Conservation (phyloP, 1,140 invertebrate species). For the Eriocheir sinensis region DNA sequence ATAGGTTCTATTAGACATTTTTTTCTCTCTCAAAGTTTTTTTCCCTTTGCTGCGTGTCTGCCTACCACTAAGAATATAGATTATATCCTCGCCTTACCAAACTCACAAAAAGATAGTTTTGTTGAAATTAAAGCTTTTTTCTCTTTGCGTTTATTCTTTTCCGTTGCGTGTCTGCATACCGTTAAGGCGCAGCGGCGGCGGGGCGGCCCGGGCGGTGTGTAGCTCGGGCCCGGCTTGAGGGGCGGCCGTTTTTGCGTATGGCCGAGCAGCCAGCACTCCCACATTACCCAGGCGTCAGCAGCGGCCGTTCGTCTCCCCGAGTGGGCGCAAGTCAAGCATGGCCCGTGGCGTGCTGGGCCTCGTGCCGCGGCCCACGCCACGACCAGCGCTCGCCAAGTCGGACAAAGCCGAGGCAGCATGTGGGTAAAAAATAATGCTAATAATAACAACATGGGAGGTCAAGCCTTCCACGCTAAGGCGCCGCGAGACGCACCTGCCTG, state of each 20-base stretch:
- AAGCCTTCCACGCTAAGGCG: neutral
- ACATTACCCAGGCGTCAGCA: neutral
- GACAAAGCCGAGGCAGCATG: neutral
- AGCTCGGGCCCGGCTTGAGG: neutral
- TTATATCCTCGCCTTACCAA: too few relatives aligned
- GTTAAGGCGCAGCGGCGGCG: neutral
- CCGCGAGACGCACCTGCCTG: neutral
- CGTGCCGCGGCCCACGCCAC: neutral
- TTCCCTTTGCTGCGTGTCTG: too few relatives aligned
- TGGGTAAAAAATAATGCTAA: neutral
- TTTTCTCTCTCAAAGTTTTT: too few relatives aligned
- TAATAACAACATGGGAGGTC: neutral
- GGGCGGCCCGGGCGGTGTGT: neutral
- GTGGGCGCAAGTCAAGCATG: neutral
- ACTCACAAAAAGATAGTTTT: too few relatives aligned
- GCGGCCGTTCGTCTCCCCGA: neutral
- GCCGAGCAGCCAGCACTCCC: neutral
- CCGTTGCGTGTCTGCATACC: neutral
- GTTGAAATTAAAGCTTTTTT: too few relatives aligned
- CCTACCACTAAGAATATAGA: too few relatives aligned
- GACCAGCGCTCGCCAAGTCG: too few relatives aligned
- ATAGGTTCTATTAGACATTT: too few relatives aligned
- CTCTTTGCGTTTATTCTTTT: too few relatives aligned
- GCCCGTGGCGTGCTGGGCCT: neutral
- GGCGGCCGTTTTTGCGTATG: neutral